phyloP scores from a whole-genome alignment of 2,113 vertebrate genomes.

The Rhinolophus sinicus region DNA sequence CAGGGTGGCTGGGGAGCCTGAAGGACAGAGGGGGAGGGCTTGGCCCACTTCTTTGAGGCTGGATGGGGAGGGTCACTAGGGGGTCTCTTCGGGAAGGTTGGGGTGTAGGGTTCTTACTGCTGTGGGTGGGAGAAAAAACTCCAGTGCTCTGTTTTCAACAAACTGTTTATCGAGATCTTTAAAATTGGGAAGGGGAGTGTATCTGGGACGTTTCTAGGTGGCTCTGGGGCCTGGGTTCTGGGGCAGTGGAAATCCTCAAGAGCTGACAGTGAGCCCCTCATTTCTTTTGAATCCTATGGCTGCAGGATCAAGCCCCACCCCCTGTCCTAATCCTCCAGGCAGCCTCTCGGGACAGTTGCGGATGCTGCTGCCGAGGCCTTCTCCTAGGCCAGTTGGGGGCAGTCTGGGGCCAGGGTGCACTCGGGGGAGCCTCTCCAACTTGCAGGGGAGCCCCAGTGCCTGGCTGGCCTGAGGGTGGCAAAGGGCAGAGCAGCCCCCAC shows the following conservation, averaged over 20 bases:
- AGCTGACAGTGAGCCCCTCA: not conserved
- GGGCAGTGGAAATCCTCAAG: not conserved
- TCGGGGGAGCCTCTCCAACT: not conserved
- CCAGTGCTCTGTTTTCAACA: not conserved
- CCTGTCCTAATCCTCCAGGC: not conserved
- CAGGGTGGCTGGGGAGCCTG: not conserved
- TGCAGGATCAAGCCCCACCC: not conserved
- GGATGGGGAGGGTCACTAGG: not conserved
- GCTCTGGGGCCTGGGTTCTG: not conserved
- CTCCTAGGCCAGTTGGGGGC: constrained; percentile 60
- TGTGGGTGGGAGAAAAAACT: not conserved
- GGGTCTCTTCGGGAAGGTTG: not conserved
- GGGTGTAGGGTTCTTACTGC: not conserved
- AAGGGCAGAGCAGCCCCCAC: not conserved
- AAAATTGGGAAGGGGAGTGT: not conserved
- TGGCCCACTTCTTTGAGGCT: not conserved
- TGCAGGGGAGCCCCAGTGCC: not conserved
- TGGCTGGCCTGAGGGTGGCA: not conserved
- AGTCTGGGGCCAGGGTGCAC: constrained; percentile 52
- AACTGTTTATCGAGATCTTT: not conserved
- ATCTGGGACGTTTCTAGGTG: not conserved
- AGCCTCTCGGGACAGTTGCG: not conserved
- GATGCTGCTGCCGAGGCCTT: not conserved
- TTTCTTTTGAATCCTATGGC: not conserved
- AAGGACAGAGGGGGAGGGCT: not conserved